Conservation (phyloP, 1,140 invertebrate species). For the Tachypleus tridentatus region DNA sequence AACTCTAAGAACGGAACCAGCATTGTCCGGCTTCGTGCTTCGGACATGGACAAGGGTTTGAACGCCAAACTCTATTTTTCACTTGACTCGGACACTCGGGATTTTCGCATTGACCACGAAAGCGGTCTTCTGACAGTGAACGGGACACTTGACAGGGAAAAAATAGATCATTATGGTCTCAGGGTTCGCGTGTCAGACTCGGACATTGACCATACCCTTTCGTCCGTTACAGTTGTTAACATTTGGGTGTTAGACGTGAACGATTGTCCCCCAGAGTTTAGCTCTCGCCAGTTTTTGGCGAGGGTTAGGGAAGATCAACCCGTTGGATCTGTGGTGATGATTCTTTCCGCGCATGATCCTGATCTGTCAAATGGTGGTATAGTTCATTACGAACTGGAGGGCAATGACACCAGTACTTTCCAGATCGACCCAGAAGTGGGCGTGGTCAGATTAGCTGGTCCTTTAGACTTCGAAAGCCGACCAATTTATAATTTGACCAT, state of each 20-base stretch:
- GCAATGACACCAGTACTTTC: conserved; percentile 7
- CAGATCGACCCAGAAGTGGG: conserved; percentile 18
- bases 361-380: conserved; percentile 68
- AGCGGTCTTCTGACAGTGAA: conserved; percentile 65
- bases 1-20: conserved; percentile 45
- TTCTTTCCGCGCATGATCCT: conserved; percentile 71
- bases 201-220: conserved; percentile 38
- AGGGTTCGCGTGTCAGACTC: conserved; percentile 67
- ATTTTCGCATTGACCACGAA: conserved; percentile 66
- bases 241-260: conserved; percentile 79
- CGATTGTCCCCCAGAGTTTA: conserved; percentile 74
- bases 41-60: conserved; percentile 61
- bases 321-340: conserved; percentile 66
- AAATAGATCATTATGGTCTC: conserved; percentile 66
- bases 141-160: conserved; percentile 66
- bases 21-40: conserved; percentile 53
- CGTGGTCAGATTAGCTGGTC: conserved; percentile 39
- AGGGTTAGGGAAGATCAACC: conserved; percentile 85
- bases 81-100: conserved; percentile 61
- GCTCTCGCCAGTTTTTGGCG: conserved; percentile 46
- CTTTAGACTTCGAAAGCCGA: conserved; percentile 21
- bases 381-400: conserved; percentile 39
- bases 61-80: conserved; percentile 70
- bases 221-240: conserved; percentile 58
- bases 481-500: conserved; percentile 25